phyloP scores from a whole-genome alignment of 1,140 invertebrate genomes.

The Hesperophylax magnus region DNA sequence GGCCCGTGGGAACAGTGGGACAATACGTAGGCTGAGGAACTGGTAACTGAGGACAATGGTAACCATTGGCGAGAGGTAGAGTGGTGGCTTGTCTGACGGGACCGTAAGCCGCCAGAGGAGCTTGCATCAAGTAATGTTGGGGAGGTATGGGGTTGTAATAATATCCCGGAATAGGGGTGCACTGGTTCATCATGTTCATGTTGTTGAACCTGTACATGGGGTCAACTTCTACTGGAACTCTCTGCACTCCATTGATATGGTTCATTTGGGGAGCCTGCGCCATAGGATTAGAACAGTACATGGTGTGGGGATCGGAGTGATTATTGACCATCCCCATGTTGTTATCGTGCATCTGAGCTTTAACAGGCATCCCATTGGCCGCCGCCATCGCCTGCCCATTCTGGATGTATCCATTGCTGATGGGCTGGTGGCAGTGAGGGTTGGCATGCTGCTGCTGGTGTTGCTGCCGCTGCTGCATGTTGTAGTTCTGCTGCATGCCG shows the following conservation, averaged over 20 bases:
- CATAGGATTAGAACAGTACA: constrained; percentile 47
- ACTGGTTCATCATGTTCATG: constrained; percentile 43
- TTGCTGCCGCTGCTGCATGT: neutral
- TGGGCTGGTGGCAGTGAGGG: constrained; percentile 40
- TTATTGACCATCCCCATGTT: neutral
- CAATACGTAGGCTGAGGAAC: constrained; percentile 61
- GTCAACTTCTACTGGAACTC: constrained; percentile 31
- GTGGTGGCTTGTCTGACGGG: constrained; percentile 66
- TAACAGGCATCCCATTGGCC: constrained; percentile 17
- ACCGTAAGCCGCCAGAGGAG: constrained; percentile 62
- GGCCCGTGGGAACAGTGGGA: constrained; percentile 73
- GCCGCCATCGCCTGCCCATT: constrained; percentile 31
- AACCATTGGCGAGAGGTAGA: constrained; percentile 65
- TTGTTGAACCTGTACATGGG: constrained; percentile 48
- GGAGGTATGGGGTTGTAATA: constrained; percentile 66
- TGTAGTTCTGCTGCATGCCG: constrained; percentile 3
- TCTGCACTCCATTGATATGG: constrained; percentile 38
- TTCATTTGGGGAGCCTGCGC: constrained; percentile 6
- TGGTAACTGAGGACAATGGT: constrained; percentile 59
- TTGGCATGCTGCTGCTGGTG: constrained; percentile 12
- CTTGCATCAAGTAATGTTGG: constrained; percentile 67
- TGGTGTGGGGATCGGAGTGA: constrained; percentile 25
- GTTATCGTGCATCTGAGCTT: constrained; percentile 17
- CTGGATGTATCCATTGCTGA: constrained; percentile 38
- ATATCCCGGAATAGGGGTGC: constrained; percentile 60